phyloP scores from a whole-genome alignment of 2,113 vertebrate species.

The Zosterops japonicus region DNA sequence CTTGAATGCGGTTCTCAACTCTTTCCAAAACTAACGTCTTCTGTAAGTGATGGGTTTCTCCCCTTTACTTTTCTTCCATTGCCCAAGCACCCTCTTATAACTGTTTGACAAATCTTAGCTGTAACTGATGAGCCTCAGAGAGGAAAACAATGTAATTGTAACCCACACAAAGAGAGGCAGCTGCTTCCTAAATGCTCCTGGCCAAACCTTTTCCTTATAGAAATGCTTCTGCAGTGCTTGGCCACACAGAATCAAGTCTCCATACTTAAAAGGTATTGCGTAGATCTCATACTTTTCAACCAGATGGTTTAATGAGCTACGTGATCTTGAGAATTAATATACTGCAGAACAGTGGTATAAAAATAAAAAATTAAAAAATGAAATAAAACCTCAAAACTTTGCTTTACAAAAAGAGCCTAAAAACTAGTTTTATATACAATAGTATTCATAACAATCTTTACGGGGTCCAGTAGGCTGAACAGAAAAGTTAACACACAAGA shows the following conservation, averaged over 20 bases:
- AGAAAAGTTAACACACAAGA: not conserved
- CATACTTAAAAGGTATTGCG: not conserved
- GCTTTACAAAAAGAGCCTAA: not conserved
- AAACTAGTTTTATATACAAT: accelerated
- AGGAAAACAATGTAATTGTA: not conserved
- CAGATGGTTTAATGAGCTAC: not conserved
- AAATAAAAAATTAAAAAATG: not conserved
- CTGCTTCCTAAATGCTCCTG: not conserved
- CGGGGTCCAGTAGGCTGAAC: not conserved
- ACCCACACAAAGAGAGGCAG: not conserved
- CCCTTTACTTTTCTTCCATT: not conserved
- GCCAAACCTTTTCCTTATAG: not conserved
- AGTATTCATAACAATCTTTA: not conserved
- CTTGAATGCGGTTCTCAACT: not conserved
- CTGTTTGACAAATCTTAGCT: not conserved
- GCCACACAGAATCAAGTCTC: not conserved
- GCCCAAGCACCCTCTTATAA: not conserved
- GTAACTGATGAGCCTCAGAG: not conserved
- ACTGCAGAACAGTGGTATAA: not conserved
- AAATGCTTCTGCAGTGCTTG: not conserved
- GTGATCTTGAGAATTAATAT: not conserved
- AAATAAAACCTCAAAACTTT: not conserved
- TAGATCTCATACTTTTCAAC: not conserved
- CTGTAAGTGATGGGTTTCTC: not conserved
- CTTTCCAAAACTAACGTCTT: not conserved